A percentile compares a stretch with the other conserved stretches of the same genome.
phyloP scores from a whole-genome alignment of 2,888 invertebrate species.

The Tetragonisca angustula region DNA sequence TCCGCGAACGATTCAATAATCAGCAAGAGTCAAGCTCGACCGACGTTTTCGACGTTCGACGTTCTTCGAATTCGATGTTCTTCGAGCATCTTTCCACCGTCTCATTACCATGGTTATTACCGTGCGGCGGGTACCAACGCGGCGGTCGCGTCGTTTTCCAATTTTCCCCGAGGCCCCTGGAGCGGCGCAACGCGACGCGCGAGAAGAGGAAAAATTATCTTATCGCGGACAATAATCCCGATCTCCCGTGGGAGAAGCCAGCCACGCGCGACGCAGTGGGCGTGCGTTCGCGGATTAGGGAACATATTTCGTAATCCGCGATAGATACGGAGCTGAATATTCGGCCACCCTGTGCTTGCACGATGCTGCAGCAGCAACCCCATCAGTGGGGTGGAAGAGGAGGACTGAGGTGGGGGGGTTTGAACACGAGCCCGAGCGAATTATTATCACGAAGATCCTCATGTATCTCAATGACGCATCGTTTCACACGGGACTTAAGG shows the following conservation, averaged over 20 bases:
- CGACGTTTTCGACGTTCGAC: background rate
- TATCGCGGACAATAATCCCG: constrained; percentile 78
- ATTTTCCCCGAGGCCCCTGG: constrained; percentile 56
- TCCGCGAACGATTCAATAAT: background rate
- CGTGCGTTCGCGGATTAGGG: constrained; percentile 79
- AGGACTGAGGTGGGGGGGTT: constrained; percentile 62
- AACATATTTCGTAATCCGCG: constrained; percentile 83
- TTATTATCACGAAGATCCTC: constrained; percentile 79
- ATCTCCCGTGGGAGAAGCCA: constrained; percentile 67
- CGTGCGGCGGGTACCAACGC: constrained; percentile 4
- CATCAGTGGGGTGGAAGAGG: constrained; percentile 43
- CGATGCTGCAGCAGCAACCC: constrained; percentile 68
- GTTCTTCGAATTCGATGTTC: background rate
- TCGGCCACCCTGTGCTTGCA: constrained; percentile 64
- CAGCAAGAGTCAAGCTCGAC: background rate
- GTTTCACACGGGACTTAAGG: constrained; percentile 83
- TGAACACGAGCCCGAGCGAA: constrained; percentile 68
- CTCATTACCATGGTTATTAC: constrained; percentile 72
- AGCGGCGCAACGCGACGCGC: background rate
- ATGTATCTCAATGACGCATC: constrained; percentile 82
- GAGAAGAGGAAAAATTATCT: constrained; percentile 76
- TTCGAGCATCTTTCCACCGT: constrained; percentile 18
- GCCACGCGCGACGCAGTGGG: constrained; percentile 69
- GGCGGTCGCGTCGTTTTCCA: constrained; percentile 62
- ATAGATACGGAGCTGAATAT: constrained; percentile 71